Conservation (phyloP, 2,888 invertebrate genomes). For the Drosophila maculinotata region DNA sequence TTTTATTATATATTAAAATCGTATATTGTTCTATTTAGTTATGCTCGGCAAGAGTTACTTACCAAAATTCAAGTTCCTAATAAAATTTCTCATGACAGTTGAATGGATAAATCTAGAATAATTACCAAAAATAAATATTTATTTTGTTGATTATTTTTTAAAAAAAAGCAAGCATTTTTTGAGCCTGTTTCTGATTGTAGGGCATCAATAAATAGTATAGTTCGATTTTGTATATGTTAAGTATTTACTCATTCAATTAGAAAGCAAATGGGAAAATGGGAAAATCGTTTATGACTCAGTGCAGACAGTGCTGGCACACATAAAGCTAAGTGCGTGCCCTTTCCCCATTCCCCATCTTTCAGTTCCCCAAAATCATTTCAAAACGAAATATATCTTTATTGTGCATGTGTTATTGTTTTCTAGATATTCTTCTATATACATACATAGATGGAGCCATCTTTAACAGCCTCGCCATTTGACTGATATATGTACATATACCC, state of each 20-base stretch:
- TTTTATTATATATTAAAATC: too few species aligned
- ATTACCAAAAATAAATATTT: too few species aligned
- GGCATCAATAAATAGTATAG: conserved; percentile 22
- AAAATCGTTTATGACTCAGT: conserved; percentile 66
- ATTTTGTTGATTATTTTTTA: too few species aligned
- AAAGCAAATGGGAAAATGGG: conserved; percentile 62
- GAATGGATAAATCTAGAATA: too few species aligned
- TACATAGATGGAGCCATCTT: conserved; percentile 1
- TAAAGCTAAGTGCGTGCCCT: conserved; percentile 42
- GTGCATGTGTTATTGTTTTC: conserved; percentile 47
- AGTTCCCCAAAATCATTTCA: conserved; percentile 4
- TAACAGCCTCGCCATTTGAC: conserved; percentile 17
- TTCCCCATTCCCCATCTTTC: conserved; percentile 7
- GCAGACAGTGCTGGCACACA: conserved; percentile 38
- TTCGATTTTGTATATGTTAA: conserved; percentile 42
- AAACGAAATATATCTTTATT: conserved; percentile 44
- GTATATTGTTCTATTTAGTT: too few species aligned
- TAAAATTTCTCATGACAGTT: not conserved
- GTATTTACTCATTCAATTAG: conserved; percentile 65
- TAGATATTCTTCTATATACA: conserved; percentile 27
- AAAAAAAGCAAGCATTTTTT: too few species aligned
- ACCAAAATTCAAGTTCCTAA: too few species aligned
- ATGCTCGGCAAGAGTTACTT: too few species aligned
- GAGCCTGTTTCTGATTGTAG: not conserved
- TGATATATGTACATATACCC: conserved; percentile 7